Conservation (phyloP, 2,797 vertebrate genomes). For the Antennarius maculatus region DNA sequence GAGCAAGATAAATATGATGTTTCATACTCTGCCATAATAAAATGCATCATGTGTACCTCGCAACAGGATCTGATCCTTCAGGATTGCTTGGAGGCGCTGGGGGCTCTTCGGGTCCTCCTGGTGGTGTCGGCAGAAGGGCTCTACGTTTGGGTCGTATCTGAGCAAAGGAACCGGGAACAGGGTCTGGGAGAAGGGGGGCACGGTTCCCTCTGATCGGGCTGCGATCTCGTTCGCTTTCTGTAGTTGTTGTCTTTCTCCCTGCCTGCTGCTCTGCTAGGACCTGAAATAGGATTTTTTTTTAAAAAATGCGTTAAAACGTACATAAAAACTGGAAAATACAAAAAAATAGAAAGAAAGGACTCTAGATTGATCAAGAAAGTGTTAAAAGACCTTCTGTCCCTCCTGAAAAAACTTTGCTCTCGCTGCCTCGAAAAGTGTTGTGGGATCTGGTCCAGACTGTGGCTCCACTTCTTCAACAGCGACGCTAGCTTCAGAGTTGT, state of each 20-base stretch:
- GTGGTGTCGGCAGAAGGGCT: conserved; percentile 82
- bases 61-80: conserved; percentile 80
- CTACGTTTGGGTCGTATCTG: conserved; percentile 78
- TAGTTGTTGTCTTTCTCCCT: conserved; percentile 64
- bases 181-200: conserved; percentile 84
- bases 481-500: conserved; percentile 15
- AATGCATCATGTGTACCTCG: conserved; percentile 67
- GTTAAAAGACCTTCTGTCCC: conserved; percentile 78
- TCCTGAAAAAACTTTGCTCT: conserved; percentile 86
- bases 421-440: conserved; percentile 82
- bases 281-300: conserved; percentile 30
- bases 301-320: conserved; percentile 4
- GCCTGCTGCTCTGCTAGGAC: conserved; percentile 84
- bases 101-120: conserved; percentile 76
- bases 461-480: conserved; percentile 52
- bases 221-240: conserved; percentile 79
- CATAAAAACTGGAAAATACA: not conserved
- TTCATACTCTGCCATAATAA: not conserved
- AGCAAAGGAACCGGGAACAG: conserved; percentile 81
- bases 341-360: not conserved
- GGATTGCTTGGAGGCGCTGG: conserved; percentile 45
- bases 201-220: conserved; percentile 82
- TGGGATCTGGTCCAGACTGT: conserved; percentile 67
- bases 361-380: not conserved
- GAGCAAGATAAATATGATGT: not conserved